Base-by-base conservation (phyloP, 2,888 invertebrate species). In the Cactoblastis cactorum region DNA sequence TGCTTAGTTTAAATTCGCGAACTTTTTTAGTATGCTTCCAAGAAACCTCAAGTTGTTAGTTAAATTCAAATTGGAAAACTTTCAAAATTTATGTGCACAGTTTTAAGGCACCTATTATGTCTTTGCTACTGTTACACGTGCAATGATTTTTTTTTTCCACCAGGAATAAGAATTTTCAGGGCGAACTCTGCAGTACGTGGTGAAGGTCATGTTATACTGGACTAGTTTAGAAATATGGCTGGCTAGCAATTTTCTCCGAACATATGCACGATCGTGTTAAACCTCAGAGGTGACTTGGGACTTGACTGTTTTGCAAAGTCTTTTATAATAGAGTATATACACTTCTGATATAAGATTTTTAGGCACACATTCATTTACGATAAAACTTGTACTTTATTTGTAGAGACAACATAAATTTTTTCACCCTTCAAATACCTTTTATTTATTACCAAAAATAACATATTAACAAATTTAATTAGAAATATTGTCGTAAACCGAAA, bases 11-110 rank as follows among this genome's bases (percentile, higher is more conserved):
- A 75, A 80, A 78, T 69, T 77, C 73, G 75, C 62, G 71, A 80
- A 75, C 69, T 77, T 81, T n/a, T 80, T 78, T 76, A 78, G 77
- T 74, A 73, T 73, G 69, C 74, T 71, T 61, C 67, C 63, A 77
- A 77, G 80, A 80, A 82, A 80, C 78, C 77, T 79, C 69, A 77
- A 82, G 77, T 82, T 80, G 81, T 82, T 80, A 83, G 83, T 82
- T 82, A 85, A 83, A 86, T 85, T 85, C 79, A 84, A 85, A 86
- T 86, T 84, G 82, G 80, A 77, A 80, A 86, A 86, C 78, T 86
- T 86, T 77, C 69, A 57, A 75, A 84, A 85, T 86, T 84, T 83
- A 86, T 83, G 83, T 74, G 73, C 73, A 65, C 77, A 80, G 79
- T 84, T 83, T 77, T 77, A 80, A 80, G 76, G 66, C 76, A 65